These are phyloP conservation scores for Stigmatopora argus DNA, from an alignment of 2,113 vertebrate genomes.

Conservation along the genomic window DNA sequence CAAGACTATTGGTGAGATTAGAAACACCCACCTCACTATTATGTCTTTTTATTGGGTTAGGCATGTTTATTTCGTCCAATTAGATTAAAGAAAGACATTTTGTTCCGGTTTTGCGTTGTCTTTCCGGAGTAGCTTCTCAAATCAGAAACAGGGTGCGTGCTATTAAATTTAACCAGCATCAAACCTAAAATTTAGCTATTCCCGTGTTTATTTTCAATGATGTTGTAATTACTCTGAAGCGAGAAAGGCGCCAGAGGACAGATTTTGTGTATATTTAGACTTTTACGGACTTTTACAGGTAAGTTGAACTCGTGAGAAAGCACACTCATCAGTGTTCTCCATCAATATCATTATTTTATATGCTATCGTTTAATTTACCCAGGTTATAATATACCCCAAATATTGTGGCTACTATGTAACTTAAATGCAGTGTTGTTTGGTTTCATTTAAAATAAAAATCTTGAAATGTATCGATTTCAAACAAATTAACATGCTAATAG, in stretches of 20 bases:
- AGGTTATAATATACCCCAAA: neutral
- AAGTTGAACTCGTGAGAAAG: neutral
- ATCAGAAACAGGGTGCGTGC: neutral
- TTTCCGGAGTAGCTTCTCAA: constrained; percentile 35
- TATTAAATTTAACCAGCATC: neutral
- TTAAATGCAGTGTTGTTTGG: neutral
- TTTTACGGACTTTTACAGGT: neutral
- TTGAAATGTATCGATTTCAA: neutral
- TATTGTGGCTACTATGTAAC: neutral
- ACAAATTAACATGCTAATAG: neutral
- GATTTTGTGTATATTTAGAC: neutral
- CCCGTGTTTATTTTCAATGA: neutral
- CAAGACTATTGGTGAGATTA: constrained; percentile 22
- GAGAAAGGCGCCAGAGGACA: neutral
- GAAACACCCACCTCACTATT: neutral
- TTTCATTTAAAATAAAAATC: neutral
- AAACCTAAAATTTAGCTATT: neutral
- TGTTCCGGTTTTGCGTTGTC: neutral
- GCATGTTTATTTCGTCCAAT: neutral
- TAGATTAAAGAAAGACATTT: neutral
- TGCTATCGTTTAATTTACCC: neutral
- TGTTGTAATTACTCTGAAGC: constrained; percentile 15
- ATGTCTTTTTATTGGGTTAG: constrained; percentile 23
- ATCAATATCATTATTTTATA: neutral
- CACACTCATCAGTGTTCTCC: neutral